Percentiles rank a stretch among this genome's conserved stretches.
phyloP scores from a whole-genome alignment of 2,113 vertebrate species.

The Cyrtonyx montezumae region DNA sequence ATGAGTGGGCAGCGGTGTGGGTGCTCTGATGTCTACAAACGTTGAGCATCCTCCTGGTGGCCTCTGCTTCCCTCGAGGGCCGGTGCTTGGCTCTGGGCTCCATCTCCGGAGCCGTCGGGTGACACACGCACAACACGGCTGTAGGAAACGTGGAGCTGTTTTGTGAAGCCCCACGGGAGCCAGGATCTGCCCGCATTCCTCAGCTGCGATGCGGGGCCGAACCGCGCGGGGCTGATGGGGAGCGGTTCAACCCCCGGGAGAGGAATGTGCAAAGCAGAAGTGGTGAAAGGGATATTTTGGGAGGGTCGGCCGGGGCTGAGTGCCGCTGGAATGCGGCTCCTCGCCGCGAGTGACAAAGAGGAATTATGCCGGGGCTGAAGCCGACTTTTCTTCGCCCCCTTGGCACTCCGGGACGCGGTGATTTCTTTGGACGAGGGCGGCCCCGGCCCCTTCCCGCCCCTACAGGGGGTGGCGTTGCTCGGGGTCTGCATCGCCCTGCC shows the following conservation, averaged over 20 bases:
- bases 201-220: background rate
- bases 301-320: background rate
- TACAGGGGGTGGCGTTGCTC: background rate
- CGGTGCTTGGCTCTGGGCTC: background rate
- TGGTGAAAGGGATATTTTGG: slow-evolving; percentile 12
- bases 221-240: background rate
- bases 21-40: background rate
- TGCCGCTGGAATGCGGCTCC: slow-evolving; percentile 36
- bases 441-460: background rate
- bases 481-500: background rate
- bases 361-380: slow-evolving; percentile 28
- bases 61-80: too few species aligned
- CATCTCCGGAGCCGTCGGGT: too few species aligned
- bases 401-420: background rate
- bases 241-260: background rate
- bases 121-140: background rate
- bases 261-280: slow-evolving; percentile 38
- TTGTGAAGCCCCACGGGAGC: slow-evolving; percentile 39
- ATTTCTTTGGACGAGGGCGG: background rate
- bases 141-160: background rate
- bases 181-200: background rate
- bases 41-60: background rate
- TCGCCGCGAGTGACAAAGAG: background rate
- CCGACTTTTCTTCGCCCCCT: background rate
- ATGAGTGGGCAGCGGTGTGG: fast-evolving